Conservation (phyloP, 1,140 invertebrate genomes). For the Drosophila sturtevanti region DNA sequence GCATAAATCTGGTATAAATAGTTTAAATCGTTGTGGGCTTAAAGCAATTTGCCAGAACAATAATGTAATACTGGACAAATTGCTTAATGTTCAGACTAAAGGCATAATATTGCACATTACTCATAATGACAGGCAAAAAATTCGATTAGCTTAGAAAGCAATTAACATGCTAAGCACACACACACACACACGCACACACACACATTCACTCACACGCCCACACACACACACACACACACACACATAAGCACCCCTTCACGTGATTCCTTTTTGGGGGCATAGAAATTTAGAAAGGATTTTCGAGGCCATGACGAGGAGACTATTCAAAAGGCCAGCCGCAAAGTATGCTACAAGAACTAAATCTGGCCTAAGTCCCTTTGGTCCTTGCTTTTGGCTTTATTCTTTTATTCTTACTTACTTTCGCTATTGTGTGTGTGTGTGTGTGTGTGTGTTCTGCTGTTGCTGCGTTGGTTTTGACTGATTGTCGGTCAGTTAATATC, state of each 20-base stretch:
- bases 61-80: constrained; percentile 61
- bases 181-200: constrained; percentile 17
- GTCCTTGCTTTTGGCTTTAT: constrained; percentile 29
- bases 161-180: constrained; percentile 68
- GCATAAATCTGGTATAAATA: constrained; percentile 11
- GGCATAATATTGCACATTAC: constrained; percentile 64
- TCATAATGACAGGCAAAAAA: constrained; percentile 79
- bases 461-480: constrained; percentile 64
- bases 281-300: constrained; percentile 60
- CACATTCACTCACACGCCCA: constrained; percentile 8
- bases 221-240: constrained; percentile 17
- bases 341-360: constrained; percentile 53
- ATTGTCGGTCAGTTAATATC: constrained; percentile 81
- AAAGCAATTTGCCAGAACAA: constrained; percentile 62
- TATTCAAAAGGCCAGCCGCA: constrained; percentile 47
- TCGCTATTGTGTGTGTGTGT: no score
- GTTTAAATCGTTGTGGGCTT: constrained; percentile 55
- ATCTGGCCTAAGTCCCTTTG: constrained; percentile 67
- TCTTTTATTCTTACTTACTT: constrained; percentile 10
- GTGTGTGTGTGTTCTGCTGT: constrained; percentile 26
- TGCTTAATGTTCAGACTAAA: constrained; percentile 51
- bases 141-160: constrained; percentile 77
- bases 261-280: neutral
- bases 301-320: constrained; percentile 35
- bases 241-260: neutral